Conservation (phyloP, 2,113 vertebrate species). For the Bos indicus region DNA sequence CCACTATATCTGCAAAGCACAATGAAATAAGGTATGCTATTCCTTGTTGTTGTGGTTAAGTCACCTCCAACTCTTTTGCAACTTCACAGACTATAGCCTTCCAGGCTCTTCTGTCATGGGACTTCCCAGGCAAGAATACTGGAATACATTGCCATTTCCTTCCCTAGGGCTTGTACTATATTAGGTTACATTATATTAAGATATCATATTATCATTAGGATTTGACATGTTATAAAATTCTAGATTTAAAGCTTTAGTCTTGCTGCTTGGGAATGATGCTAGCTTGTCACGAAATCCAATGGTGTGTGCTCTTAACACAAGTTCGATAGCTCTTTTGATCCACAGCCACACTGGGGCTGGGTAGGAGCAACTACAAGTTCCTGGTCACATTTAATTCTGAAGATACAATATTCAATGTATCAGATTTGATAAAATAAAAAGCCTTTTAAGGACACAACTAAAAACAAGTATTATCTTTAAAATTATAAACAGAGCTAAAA, state of each 20-base stretch:
- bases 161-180: background rate
- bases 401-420: background rate
- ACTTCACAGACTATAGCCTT: background rate
- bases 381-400: background rate
- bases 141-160: background rate
- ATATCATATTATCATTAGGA: background rate
- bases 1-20: background rate
- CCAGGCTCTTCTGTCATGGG: background rate
- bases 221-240: background rate
- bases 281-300: background rate
- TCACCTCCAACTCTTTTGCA: background rate
- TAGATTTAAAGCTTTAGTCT: background rate
- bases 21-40: background rate
- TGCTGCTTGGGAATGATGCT: background rate
- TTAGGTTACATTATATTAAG: background rate
- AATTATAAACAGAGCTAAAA: background rate
- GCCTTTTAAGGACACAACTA: background rate
- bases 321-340: background rate
- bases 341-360: accelerated
- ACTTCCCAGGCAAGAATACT: background rate
- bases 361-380: background rate
- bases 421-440: background rate
- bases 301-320: background rate
- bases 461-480: background rate
- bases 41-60: background rate